Base-by-base conservation (phyloP, 2,797 vertebrate genomes). In the Selene dorsalis region DNA sequence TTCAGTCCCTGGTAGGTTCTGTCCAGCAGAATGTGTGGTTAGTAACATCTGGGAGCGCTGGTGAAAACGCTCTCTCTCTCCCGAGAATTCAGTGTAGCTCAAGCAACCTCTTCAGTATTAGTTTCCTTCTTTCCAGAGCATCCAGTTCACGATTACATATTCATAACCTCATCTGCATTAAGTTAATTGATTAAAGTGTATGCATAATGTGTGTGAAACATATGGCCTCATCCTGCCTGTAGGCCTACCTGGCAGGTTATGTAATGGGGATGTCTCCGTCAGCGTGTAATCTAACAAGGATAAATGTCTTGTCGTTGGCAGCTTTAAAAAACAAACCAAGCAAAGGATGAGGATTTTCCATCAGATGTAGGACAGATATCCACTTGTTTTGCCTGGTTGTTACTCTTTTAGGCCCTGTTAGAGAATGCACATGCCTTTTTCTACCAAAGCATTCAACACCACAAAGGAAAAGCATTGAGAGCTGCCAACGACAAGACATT, bases 161-260 rank as follows among this genome's bases (percentile, higher is more conserved):
- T 88, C 77, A 87, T 79, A 75, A 63, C 60, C 17, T 28, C n/a
- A 32, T 45, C 32, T 80, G 56, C 53, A 74, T 82, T 75, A 79
- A 67, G 45, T 50, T 35, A 76, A 2, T 77, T 80, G 58, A 79
- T 76, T 69, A 63, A 77, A 83, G 73, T 73, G 39, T 52, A 52
- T 84, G 63, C 56, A 72, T 86, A 75, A 84, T 55, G 78, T 73
- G 45, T 39, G 35, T 73, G 52, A 81, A 87, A 53, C 75, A 75
- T 79, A 70, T 53, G 45, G 58, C 73, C 58, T 71, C 20, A 55
- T 81, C 59, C 68, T 62, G 73, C 61, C 63, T 61, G 20, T 24
- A 24, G 47, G 62, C 20, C 58, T 68, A 71, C 77, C 69, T 73
- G 60, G 53, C 28, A 43, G 38, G 53, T 86, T 84, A 84, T 70